phyloP scores from a whole-genome alignment of 2,113 vertebrate species.

The Mus spicilegus region DNA sequence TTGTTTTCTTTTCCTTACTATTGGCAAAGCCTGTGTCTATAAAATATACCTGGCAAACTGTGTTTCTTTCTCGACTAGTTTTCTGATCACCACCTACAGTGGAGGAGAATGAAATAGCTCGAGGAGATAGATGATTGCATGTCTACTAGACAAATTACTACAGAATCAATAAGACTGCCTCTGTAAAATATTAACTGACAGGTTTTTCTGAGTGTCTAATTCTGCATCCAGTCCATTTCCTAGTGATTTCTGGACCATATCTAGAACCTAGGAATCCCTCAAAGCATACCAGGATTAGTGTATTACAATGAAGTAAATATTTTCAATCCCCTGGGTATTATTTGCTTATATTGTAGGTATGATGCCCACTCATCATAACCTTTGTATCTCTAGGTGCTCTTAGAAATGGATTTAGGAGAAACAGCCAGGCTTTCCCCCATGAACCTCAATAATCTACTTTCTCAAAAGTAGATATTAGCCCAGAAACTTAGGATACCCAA shows the following conservation, averaged over 20 bases:
- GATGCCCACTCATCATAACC: neutral
- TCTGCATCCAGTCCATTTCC: conserved; percentile 31
- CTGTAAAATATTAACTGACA: conserved; percentile 54
- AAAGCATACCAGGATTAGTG: neutral
- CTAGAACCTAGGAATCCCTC: neutral
- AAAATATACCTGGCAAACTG: conserved; percentile 33
- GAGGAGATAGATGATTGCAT: conserved; percentile 56
- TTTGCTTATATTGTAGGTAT: conserved; percentile 4
- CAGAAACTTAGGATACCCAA: too few relatives aligned
- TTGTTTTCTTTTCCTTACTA: neutral
- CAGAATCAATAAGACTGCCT: conserved; percentile 49
- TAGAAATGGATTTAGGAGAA: conserved; percentile 24
- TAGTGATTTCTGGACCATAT: neutral
- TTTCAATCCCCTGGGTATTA: conserved; percentile 14
- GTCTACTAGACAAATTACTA: conserved; percentile 55
- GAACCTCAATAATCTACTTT: neutral
- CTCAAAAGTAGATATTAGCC: too few relatives aligned
- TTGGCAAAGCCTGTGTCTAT: neutral
- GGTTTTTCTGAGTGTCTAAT: conserved; percentile 2
- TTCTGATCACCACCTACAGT: conserved; percentile 18
- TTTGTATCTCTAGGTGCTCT: neutral
- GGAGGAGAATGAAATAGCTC: conserved; percentile 49
- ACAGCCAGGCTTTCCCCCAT: neutral
- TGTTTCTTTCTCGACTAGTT: conserved; percentile 30
- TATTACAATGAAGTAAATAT: neutral